Conservation (phyloP, 1,140 invertebrate species). For the Idris sp. region DNA sequence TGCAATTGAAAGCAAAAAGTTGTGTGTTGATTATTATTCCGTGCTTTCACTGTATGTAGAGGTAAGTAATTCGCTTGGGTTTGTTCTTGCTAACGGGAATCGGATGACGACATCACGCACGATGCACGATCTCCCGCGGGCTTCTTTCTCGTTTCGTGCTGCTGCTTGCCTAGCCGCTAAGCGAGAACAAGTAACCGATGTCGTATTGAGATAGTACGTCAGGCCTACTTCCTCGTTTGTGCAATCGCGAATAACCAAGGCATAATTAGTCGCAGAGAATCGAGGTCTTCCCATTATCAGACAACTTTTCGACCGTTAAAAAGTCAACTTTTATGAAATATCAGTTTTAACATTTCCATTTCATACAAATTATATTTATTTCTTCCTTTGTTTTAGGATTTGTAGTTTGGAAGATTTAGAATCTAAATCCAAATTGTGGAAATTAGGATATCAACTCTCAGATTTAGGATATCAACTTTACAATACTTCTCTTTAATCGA, state of each 20-base stretch:
- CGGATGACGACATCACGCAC: constrained; percentile 56
- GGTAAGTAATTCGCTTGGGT: constrained; percentile 8
- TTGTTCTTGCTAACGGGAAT: constrained; percentile 45
- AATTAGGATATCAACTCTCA: too few species aligned
- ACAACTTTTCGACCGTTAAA: constrained; percentile 51
- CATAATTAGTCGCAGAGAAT: constrained; percentile 60
- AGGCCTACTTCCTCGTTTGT: constrained; percentile 22
- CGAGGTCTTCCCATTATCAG: constrained; percentile 50
- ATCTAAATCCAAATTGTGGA: too few species aligned
- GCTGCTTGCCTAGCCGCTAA: constrained; percentile 10
- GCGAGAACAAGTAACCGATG: constrained; percentile 54
- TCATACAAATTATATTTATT: too few species aligned
- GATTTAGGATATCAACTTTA: too few species aligned
- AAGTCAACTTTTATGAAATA: too few species aligned
- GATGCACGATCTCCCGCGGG: constrained; percentile 40
- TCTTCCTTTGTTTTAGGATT: too few species aligned
- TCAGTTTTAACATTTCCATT: too few species aligned
- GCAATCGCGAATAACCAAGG: constrained; percentile 56
- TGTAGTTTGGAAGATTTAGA: too few species aligned
- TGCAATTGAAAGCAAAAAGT: constrained; percentile 26
- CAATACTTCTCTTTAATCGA: too few species aligned
- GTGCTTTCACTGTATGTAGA: constrained; percentile 38
- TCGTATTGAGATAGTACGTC: constrained; percentile 58
- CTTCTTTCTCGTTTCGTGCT: constrained; percentile 33
- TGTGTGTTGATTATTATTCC: constrained; percentile 7